A percentile compares a stretch with the other conserved stretches of the same genome.
Conservation (phyloP, 2,888 invertebrate genomes). For the Sthenelais limicola region DNA sequence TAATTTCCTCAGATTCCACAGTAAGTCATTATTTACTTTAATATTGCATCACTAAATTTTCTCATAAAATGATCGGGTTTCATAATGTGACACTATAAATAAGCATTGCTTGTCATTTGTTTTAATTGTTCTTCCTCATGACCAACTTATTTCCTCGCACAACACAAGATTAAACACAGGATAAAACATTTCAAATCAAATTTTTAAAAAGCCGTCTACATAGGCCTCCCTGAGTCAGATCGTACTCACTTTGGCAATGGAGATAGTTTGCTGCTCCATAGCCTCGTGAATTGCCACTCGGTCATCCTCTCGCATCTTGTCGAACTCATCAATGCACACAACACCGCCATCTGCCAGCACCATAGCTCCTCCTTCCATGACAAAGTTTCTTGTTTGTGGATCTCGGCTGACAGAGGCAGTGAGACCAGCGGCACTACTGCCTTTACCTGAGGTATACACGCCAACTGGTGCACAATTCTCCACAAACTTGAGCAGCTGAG, state of each 20-base stretch:
- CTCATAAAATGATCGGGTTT: no score
- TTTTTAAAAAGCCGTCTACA: no score
- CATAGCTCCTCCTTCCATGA: constrained; percentile 99
- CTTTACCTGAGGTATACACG: constrained; percentile 98
- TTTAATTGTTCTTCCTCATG: no score
- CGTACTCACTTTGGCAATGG: constrained; percentile 89
- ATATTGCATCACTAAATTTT: no score
- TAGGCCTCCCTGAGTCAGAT: no score
- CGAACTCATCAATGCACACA: constrained; percentile 99
- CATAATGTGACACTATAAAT: no score
- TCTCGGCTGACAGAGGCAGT: constrained; percentile 98
- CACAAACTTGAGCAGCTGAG: constrained; percentile 96
- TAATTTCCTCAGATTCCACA: no score
- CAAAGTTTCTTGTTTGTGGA: constrained; percentile 91
- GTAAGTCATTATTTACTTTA: no score
- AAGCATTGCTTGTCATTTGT: no score
- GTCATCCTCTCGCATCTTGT: constrained; percentile 99
- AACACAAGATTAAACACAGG: no score
- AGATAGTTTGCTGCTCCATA: constrained; percentile 99
- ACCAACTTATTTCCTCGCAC: no score
- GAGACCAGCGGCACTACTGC: constrained; percentile 98
- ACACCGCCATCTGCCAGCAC: constrained; percentile 99
- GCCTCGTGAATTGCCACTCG: constrained; percentile 99
- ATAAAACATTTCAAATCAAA: no score
- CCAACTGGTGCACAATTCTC: constrained; percentile 94